phyloP scores from a whole-genome alignment of 2,113 vertebrate genomes.

The Thryonomys swinderianus region DNA sequence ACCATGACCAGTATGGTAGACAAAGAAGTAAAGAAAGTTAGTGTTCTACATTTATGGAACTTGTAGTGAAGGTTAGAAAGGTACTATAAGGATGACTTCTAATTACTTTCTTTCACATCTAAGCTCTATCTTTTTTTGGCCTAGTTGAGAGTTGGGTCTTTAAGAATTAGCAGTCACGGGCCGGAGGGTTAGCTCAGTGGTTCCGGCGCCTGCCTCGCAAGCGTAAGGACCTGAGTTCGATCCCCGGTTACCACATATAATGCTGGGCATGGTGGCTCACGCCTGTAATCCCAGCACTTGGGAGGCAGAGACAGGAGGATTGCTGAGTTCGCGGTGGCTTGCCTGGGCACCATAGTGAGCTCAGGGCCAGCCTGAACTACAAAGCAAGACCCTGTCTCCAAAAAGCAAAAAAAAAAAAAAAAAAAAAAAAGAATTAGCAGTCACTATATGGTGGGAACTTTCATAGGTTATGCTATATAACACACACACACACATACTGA shows the following conservation, averaged over 20 bases:
- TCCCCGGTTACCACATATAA: no score
- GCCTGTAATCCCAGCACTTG: no score
- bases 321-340: no score
- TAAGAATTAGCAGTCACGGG: not conserved
- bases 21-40: not conserved
- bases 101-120: slow-evolving; percentile 20
- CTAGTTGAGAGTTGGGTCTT: not conserved
- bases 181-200: no score
- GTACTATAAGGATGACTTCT: not conserved
- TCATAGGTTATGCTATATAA: not conserved
- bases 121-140: not conserved
- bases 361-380: no score
- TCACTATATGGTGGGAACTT: not conserved
- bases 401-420: no score
- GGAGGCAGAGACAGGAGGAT: no score
- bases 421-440: not conserved
- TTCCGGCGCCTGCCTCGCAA: no score
- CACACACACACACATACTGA: not conserved
- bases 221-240: no score
- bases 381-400: no score
- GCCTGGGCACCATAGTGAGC: no score
- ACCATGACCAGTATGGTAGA: not conserved
- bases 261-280: no score
- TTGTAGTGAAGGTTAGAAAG: not conserved
- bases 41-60: not conserved